Base-by-base conservation (phyloP, 2,888 invertebrate genomes). In the Sympetrum striolatum region DNA sequence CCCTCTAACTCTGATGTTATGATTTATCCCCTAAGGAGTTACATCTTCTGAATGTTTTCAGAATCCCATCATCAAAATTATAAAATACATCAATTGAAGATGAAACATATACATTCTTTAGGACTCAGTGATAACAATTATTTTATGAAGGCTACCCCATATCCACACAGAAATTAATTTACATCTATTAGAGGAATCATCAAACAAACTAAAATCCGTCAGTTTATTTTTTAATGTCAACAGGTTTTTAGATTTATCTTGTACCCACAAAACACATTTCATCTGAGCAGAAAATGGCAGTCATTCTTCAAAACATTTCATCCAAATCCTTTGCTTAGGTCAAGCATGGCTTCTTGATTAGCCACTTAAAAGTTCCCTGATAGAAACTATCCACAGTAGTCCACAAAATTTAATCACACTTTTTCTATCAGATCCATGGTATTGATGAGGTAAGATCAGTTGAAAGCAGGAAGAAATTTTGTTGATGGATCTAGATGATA, bases 1-100 rank as follows among this genome's bases (percentile, higher is more conserved):
- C 58, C 37, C 60, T 60, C 39, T 60, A 86, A 82, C 37, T 35
- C 37, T 86, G 60, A 12, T 60, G 60, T 37, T 60, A 22, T 60
- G 18, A 60, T n/a, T 86, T 60, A 37, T 86, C 35, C 31, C 8
- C 22, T 37, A 86, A 37, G 58, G 60, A 15, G 14, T 60, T 8
- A 31, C 86, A 31, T 31, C 31, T 73, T 31, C 14, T 8, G 12
- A 12, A 35, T 18, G 12, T 37, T 82, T 64, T 60, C 22, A 60
- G 37, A 8, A 60, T 64, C 60, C 64, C 86, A 64, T 86, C 22
- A 58, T 39, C n/a, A n/a, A 37, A 60, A 58, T 60, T n/a, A 86
- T 37, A 86, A 86, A 86, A 64, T 58, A 86, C 86, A 86, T 39
- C 86, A 37, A 86, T 86, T 58, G n/a, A 86, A 60, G 60, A 86